Conservation (phyloP, 1,140 invertebrate species). For the Sinella curviseta region DNA sequence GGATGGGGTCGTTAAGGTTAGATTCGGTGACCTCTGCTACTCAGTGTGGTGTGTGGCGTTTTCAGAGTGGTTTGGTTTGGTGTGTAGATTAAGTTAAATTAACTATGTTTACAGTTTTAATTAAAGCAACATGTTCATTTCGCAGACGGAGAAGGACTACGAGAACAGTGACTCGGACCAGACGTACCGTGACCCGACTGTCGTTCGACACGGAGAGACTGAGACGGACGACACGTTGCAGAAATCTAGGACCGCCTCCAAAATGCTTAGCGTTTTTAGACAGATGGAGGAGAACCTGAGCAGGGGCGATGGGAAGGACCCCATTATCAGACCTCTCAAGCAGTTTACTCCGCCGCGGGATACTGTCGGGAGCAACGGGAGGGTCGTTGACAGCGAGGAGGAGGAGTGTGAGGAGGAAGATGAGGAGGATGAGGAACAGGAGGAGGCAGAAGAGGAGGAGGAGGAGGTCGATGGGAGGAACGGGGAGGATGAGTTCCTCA, state of each 20-base stretch:
- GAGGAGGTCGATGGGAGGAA: slow-evolving; percentile 29
- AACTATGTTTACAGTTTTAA: not conserved
- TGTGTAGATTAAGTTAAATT: not conserved
- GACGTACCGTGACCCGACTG: slow-evolving; percentile 72
- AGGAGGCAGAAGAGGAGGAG: slow-evolving; percentile 57
- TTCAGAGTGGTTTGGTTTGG: slow-evolving; percentile 13
- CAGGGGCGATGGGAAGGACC: slow-evolving; percentile 59
- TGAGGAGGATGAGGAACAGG: slow-evolving; percentile 58
- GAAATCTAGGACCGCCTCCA: slow-evolving; percentile 68
- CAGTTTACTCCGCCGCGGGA: slow-evolving; percentile 66
- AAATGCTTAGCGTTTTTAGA: slow-evolving; percentile 82
- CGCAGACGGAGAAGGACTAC: slow-evolving; percentile 69
- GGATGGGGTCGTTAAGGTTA: slow-evolving; percentile 67
- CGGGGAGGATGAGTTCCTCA: slow-evolving; percentile 64
- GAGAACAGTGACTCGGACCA: slow-evolving; percentile 56
- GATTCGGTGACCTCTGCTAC: not conserved
- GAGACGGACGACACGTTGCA: slow-evolving; percentile 57
- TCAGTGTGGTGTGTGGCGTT: not conserved
- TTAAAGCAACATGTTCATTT: slow-evolving; percentile 18
- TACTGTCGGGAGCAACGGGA: slow-evolving; percentile 72
- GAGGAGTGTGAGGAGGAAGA: slow-evolving; percentile 64
- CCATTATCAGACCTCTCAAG: slow-evolving; percentile 2
- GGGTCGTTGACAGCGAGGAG: slow-evolving; percentile 53
- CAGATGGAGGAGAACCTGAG: slow-evolving; percentile 73
- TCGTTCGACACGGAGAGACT: slow-evolving; percentile 67